Percentiles rank a stretch among this genome's conserved stretches.
Evolutionary conservation across 2,113 vertebrate genomes (phyloP).

Genomic region (Bufo gargarizans): DNA sequence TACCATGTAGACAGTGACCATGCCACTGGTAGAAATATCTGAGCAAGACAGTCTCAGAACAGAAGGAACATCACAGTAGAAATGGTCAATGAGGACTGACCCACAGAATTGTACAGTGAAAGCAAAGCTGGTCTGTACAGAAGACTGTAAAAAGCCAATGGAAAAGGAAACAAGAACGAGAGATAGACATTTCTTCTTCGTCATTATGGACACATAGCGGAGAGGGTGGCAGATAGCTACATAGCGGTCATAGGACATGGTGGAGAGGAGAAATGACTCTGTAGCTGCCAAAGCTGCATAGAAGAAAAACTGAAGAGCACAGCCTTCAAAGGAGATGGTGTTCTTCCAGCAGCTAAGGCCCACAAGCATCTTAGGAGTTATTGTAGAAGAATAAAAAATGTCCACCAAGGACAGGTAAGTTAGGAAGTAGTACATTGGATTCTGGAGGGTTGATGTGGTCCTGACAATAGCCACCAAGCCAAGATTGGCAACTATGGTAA

Average conservation of each 20-base stretch:
- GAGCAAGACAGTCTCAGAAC: slow-evolving; percentile 32
- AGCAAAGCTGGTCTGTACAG: slow-evolving; percentile 7
- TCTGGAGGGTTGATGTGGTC: background rate
- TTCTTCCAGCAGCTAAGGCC: background rate
- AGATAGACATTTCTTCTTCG: background rate
- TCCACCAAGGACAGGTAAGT: slow-evolving; percentile 40
- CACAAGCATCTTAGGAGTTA: slow-evolving; percentile 36
- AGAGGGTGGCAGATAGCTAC: slow-evolving; percentile 31
- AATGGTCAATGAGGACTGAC: slow-evolving; percentile 12
- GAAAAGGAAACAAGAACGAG: background rate
- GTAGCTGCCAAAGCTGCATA: background rate
- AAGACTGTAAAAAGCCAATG: slow-evolving; percentile 19
- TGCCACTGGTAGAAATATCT: background rate
- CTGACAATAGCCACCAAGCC: slow-evolving; percentile 1
- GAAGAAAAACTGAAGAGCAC: slow-evolving; percentile 35
- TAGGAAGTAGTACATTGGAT: slow-evolving; percentile 45
- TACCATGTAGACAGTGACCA: background rate
- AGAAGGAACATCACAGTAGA: slow-evolving; percentile 31
- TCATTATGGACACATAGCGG: slow-evolving; percentile 24
- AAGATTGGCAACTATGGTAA: slow-evolving; percentile 2
- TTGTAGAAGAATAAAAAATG: slow-evolving; percentile 35
- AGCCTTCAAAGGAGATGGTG: slow-evolving; percentile 28
- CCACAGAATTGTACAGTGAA: slow-evolving; percentile 19
- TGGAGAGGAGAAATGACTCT: slow-evolving; percentile 2
- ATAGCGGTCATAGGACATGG: slow-evolving; percentile 41